Base-by-base conservation (phyloP, 2,888 invertebrate species). In the Rotaria sp. region DNA sequence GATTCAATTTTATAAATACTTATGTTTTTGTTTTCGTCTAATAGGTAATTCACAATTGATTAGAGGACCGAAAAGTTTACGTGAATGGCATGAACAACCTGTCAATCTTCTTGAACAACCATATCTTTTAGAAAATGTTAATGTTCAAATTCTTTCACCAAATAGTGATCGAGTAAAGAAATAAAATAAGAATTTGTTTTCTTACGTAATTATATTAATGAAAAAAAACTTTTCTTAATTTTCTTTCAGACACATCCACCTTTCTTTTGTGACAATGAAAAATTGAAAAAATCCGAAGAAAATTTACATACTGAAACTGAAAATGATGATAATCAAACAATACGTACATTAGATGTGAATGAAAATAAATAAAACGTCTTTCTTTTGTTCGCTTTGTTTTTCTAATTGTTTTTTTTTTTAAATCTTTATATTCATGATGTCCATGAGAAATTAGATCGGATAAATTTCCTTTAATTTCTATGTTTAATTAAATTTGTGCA, bases 71-170 rank as follows among this genome's bases (percentile, higher is more conserved):
- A 67, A 67, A 67, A 67, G 67, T 35, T n/a, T 80, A 45, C 10
- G 45, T 3, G 45, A 41, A 45, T 41, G 45, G 45, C 45, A 80
- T n/a, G 80, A 80, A 80, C 45, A 41, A 80, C 80, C 80, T 5
- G 80, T 26, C 10, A 80, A 45, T 45, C 45, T 80, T 45, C 45
- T 45, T n/a, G 80, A 80, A 80, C 80, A 41, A 80, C 80, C 45
- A 3, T n/a, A 0, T 45, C 41, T 80, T n/a, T n/a, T 26, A 45
- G 80, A 80, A 26, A 80, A 80, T 7, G 45, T 45, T 3, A 80
- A 41, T 13, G 35, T 80, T 80, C 80, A 80, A 80, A 80, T 80
- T 13, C 80, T 80, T 45, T 80, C 80, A n/a, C 80, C 80, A 35
- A 24, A 80, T 80, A 45, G 26, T 80, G 80, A 80, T n/a, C 80